These are phyloP conservation scores for Nothoprocta perdicaria DNA, from an alignment of 2,113 vertebrate species.

Conservation along the genomic window DNA sequence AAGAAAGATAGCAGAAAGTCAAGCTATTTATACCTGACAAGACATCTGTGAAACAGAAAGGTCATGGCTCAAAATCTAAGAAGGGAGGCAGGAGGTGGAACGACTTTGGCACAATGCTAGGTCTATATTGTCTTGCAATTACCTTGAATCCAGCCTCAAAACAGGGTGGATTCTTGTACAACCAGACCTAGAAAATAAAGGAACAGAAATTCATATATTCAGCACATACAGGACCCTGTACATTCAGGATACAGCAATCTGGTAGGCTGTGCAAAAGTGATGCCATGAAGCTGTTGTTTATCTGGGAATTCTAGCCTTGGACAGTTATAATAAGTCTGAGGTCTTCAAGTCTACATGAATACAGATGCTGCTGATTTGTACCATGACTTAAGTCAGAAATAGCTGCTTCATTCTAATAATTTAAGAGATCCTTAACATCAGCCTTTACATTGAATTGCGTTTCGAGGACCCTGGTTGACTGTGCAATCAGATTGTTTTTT, in stretches of 20 bases:
- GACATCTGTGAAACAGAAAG: background rate
- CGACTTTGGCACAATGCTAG: too few species aligned
- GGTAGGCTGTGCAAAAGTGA: accelerated
- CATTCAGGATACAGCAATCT: too few species aligned
- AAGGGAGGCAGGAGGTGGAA: too few species aligned
- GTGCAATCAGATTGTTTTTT: background rate
- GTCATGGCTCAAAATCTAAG: too few species aligned
- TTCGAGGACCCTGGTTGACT: background rate
- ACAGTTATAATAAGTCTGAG: too few species aligned
- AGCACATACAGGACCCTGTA: too few species aligned
- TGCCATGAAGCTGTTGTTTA: background rate
- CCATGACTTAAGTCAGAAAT: background rate
- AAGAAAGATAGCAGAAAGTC: background rate
- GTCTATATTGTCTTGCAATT: too few species aligned
- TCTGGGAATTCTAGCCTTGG: background rate
- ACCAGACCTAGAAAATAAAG: too few species aligned
- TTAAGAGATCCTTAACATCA: background rate
- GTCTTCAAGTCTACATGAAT: too few species aligned
- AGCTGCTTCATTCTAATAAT: accelerated
- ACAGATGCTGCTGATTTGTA: background rate
- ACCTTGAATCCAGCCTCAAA: too few species aligned
- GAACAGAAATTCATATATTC: too few species aligned
- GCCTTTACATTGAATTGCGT: accelerated
- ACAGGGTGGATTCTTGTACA: too few species aligned
- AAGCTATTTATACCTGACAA: background rate